Conservation (phyloP, 2,113 vertebrate species). For the Anser brachyrhynchus region DNA sequence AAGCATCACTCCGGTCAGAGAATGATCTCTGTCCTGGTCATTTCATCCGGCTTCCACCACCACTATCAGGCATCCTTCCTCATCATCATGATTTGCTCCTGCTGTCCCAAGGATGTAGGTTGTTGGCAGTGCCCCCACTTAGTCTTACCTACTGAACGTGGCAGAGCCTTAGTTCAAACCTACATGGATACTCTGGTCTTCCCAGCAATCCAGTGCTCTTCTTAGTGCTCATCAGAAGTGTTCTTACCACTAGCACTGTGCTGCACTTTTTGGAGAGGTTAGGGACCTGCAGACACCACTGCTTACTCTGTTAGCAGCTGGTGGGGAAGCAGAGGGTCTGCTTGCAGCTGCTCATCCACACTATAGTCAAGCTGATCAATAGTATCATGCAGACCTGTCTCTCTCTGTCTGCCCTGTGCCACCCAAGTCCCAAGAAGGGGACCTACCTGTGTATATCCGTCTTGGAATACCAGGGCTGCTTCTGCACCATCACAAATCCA, state of each 20-base stretch:
- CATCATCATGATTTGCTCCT: background rate
- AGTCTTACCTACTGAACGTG: background rate
- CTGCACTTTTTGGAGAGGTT: background rate
- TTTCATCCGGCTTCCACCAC: background rate
- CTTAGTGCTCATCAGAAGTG: background rate
- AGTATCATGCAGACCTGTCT: background rate
- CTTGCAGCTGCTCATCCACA: background rate
- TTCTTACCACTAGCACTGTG: background rate
- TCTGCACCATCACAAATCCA: conserved; percentile 78
- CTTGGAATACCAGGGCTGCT: conserved; percentile 78
- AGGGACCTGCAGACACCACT: background rate
- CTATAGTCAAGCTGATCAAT: background rate
- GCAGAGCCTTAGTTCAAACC: background rate
- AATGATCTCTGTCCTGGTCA: background rate
- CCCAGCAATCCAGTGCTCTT: background rate
- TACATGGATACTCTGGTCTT: background rate
- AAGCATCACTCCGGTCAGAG: background rate
- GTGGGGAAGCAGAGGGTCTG: background rate
- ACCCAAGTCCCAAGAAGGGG: background rate
- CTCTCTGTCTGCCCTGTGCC: background rate
- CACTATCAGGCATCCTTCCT: background rate
- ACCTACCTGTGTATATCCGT: conserved; percentile 36
- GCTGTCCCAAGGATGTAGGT: background rate
- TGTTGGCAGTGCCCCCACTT: background rate
- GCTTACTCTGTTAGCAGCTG: background rate